These are phyloP conservation scores for Zootermopsis nevadensis DNA, from an alignment of 2,888 invertebrate species.

Conservation along the genomic window DNA sequence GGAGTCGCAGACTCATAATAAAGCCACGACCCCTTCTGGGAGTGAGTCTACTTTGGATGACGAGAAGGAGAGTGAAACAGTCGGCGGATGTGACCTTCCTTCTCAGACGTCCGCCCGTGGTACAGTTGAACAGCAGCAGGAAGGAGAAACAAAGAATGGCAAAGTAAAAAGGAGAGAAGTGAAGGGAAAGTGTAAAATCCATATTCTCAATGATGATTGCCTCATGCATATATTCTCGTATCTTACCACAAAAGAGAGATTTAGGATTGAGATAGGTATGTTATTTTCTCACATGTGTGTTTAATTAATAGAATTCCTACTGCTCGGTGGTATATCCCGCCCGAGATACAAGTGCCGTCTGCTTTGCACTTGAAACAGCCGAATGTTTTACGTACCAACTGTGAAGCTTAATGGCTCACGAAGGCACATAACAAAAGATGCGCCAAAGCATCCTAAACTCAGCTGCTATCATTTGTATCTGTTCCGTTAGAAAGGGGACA, in stretches of 20 bases:
- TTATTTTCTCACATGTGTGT: not conserved
- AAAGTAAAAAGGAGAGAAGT: slow-evolving; percentile 53
- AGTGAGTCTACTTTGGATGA: slow-evolving; percentile 55
- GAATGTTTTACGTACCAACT: too few species aligned
- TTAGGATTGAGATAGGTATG: slow-evolving; percentile 67
- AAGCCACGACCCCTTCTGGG: not conserved
- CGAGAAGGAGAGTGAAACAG: slow-evolving; percentile 55
- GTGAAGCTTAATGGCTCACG: too few species aligned
- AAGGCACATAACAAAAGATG: too few species aligned
- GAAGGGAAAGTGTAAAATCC: slow-evolving; percentile 58
- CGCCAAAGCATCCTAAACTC: too few species aligned
- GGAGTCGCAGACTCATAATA: too few species aligned
- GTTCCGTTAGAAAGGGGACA: too few species aligned
- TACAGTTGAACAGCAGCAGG: not conserved
- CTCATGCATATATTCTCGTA: slow-evolving; percentile 67
- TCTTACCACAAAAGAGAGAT: slow-evolving; percentile 67
- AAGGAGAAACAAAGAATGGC: not conserved
- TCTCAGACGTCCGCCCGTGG: not conserved
- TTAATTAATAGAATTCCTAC: not conserved
- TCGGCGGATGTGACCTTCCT: not conserved
- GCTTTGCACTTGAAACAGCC: too few species aligned
- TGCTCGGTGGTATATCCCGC: too few species aligned
- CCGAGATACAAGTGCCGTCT: too few species aligned
- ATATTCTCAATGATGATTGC: slow-evolving; percentile 70
- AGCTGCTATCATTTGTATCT: too few species aligned